These are phyloP conservation scores for Trimorus sp. DNA, from an alignment of 2,888 invertebrate genomes.

Conservation along the genomic window DNA sequence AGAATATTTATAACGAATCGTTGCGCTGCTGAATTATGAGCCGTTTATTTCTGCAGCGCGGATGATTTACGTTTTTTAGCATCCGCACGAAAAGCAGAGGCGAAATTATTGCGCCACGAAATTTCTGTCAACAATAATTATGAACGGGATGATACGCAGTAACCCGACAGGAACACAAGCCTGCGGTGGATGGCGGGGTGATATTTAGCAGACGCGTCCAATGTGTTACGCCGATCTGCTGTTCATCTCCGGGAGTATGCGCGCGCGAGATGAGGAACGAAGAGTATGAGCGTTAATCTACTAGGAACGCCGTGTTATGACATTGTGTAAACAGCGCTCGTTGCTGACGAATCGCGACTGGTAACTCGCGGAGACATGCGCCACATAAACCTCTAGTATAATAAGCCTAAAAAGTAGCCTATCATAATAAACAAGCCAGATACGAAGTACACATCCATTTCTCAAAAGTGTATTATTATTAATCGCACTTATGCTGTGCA, in stretches of 20 bases:
- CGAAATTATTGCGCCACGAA: slow-evolving; percentile 9
- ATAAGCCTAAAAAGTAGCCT: slow-evolving; percentile 35
- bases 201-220: slow-evolving; percentile 69
- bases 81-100: neutral
- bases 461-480: slow-evolving; percentile 55
- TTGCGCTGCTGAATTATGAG: too few species aligned
- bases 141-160: slow-evolving; percentile 53
- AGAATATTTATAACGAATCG: slow-evolving; percentile 18
- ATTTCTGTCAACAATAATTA: slow-evolving; percentile 53
- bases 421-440: slow-evolving; percentile 72
- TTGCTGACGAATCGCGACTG: slow-evolving; percentile 71
- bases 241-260: slow-evolving; percentile 56
- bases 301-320: slow-evolving; percentile 75
- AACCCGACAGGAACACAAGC: slow-evolving; percentile 51
- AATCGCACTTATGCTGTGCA: slow-evolving; percentile 32
- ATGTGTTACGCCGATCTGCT: slow-evolving; percentile 67
- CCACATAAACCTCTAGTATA: slow-evolving; percentile 77
- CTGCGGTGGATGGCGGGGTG: slow-evolving; percentile 59
- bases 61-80: neutral
- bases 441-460: slow-evolving; percentile 46
- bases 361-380: slow-evolving; percentile 69
- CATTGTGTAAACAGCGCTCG: slow-evolving; percentile 74
- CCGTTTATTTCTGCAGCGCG: too few species aligned
- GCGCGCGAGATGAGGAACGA: slow-evolving; percentile 66
- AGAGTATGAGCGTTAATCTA: slow-evolving; percentile 71